Evolutionary conservation across 2,113 vertebrate species (phyloP).

Genomic region (Myrmecophaga tridactyla): DNA sequence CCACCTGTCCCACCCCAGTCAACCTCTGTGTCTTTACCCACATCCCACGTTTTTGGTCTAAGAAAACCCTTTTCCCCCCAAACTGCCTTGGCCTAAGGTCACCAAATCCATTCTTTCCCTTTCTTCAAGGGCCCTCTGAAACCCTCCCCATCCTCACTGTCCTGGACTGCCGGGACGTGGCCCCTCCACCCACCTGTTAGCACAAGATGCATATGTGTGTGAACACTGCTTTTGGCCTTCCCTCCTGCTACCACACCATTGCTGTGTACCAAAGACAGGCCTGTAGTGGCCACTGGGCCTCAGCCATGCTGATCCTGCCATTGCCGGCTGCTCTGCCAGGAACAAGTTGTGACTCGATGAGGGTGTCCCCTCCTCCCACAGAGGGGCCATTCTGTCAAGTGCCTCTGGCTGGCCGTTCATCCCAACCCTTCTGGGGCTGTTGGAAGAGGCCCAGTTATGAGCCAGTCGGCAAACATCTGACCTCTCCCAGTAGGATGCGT

Average conservation of each 20-base stretch:
- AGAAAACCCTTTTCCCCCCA: not conserved
- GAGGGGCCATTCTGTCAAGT: not conserved
- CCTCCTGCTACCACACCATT: not conserved
- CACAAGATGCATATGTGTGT: not conserved
- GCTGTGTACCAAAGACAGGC: not conserved
- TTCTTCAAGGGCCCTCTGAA: not conserved
- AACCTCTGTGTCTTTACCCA: not conserved
- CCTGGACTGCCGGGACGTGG: not conserved
- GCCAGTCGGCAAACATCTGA: not conserved
- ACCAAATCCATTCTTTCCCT: not conserved
- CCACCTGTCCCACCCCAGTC: not conserved
- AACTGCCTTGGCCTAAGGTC: not conserved
- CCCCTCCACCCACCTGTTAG: not conserved
- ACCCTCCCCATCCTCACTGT: not conserved
- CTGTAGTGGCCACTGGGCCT: not conserved
- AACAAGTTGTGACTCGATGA: not conserved
- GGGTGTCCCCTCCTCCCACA: not conserved
- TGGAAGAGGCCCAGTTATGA: not conserved
- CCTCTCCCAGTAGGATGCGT: not conserved
- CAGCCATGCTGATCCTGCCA: rapidly evolving
- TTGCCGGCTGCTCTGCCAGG: rapidly evolving
- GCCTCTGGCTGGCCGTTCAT: not conserved
- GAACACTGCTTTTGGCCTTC: not conserved
- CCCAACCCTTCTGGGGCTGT: not conserved
- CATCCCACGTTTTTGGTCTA: not conserved